Conservation (phyloP, 2,888 invertebrate species). For the Margaritifera margaritifera region DNA sequence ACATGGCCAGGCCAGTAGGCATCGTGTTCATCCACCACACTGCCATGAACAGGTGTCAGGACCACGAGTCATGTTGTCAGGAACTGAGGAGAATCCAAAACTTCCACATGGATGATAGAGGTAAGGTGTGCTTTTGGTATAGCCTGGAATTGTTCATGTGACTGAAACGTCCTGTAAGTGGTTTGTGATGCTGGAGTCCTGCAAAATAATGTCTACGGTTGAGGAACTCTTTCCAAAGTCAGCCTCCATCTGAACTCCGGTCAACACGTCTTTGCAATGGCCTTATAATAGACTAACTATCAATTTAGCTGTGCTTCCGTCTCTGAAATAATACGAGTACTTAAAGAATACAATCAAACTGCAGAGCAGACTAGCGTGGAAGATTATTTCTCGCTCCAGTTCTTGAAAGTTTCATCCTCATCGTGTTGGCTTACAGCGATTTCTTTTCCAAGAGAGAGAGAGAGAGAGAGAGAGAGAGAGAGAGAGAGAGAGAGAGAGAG, state of each 20-base stretch:
- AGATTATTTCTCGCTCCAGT: too few species aligned
- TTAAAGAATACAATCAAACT: neutral
- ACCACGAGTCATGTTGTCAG: slow-evolving; percentile 31
- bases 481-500: slow-evolving; percentile 5
- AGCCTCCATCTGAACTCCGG: too few species aligned
- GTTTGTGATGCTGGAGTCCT: too few species aligned
- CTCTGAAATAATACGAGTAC: too few species aligned
- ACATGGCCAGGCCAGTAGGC: slow-evolving; percentile 53
- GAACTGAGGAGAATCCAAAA: slow-evolving; percentile 47
- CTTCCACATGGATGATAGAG: slow-evolving; percentile 49
- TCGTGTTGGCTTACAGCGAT: too few species aligned
- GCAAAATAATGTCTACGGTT: too few species aligned
- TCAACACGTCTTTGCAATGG: too few species aligned
- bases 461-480: slow-evolving; percentile 2
- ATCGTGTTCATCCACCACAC: slow-evolving; percentile 71
- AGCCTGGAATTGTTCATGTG: neutral
- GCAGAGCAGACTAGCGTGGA: neutral
- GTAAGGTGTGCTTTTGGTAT: slow-evolving; percentile 17
- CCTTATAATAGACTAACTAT: too few species aligned
- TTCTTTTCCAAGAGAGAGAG: neutral
- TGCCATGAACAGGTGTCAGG: slow-evolving; percentile 71
- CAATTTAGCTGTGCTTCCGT: too few species aligned
- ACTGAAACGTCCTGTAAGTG: neutral
- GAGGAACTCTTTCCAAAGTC: too few species aligned
- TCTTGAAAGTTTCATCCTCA: too few species aligned